Base-by-base conservation (phyloP, 2,113 vertebrate genomes). In the Bubalus kerabau region DNA sequence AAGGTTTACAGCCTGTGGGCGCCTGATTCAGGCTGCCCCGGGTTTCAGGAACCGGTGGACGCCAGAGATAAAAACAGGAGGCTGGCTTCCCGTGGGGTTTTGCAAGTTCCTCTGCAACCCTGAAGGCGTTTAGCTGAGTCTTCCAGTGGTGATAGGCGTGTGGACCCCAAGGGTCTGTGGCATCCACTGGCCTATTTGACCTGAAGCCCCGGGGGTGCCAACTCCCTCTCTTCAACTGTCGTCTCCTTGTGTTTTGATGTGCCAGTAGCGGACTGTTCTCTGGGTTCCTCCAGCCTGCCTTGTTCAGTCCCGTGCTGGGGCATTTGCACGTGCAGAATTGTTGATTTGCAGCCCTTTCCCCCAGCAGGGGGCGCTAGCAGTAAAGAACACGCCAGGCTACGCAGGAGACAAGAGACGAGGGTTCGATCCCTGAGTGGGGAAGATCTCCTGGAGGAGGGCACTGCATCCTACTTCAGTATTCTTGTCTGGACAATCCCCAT, bases 151-250 rank as follows among this genome's bases (percentile, higher is more conserved):
- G 32, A 36, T 32, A 3, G 6, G n/a, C 5, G 0, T 4, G n/a
- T 4, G 14, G 15, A 13, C 2, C 7, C 17, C 54, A 7, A 0
- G 1, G 8, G 6, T 10, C 8, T 8, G 7, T 3, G 46, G 50
- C 1, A 2, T 36, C 59, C 15, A 11, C 7, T 46, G 87, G 78
- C 71, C n/a, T 16, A 14, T 32, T 3, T 14, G 50, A 62, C 24
- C 48, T 7, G 0, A 11, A 32, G 28, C 2, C 4, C 4, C 9
- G 17, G 1, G 17, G 1, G n/a, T 19, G 7, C 16, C 1, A 1
- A 32, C n/a, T 30, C 0, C 16, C 60, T 9, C 10, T 32, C 46
- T 6, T 2, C 6, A 6, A 0, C 52, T 7, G 24, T n/a, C 0
- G 2, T 46, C 21, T 80, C 8, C 62, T 48, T 19, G n/a, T 40